Evolutionary conservation across 1,140 invertebrate genomes (phyloP).

Genomic region (Caenorhabditis briggsae): DNA sequence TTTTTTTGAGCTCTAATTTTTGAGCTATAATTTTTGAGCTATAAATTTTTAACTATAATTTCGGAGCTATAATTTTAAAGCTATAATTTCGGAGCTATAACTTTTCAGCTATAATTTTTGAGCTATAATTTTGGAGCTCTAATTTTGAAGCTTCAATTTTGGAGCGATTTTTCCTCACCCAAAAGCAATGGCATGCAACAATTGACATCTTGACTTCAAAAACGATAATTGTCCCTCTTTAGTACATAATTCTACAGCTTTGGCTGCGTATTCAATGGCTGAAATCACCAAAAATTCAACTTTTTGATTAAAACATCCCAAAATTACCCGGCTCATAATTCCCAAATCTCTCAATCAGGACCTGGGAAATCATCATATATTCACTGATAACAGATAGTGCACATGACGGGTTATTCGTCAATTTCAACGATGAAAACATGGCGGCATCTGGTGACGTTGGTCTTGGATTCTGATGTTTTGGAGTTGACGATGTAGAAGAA

Average conservation of each 20-base stretch:
- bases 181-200: constrained; percentile 71
- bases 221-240: constrained; percentile 61
- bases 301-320: constrained; percentile 68
- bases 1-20: constrained; percentile 76
- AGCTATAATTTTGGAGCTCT: background rate
- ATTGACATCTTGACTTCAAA: constrained; percentile 69
- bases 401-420: constrained; percentile 38
- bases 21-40: constrained; percentile 76
- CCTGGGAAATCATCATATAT: constrained; percentile 44
- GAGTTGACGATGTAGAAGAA: background rate
- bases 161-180: constrained; percentile 60
- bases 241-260: constrained; percentile 66
- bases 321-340: constrained; percentile 41
- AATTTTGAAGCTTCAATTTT: constrained; percentile 68
- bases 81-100: constrained; percentile 59
- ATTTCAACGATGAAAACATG: constrained; percentile 17
- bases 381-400: constrained; percentile 24
- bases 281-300: constrained; percentile 29
- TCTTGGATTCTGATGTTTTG: background rate
- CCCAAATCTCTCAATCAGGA: constrained; percentile 20
- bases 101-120: background rate
- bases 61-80: constrained; percentile 40
- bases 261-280: constrained; percentile 71
- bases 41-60: constrained; percentile 70
- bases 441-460: background rate